A percentile compares a stretch with the other conserved stretches of the same genome.
phyloP scores from a whole-genome alignment of 2,888 invertebrate genomes.

The Cheilosia pagana region DNA sequence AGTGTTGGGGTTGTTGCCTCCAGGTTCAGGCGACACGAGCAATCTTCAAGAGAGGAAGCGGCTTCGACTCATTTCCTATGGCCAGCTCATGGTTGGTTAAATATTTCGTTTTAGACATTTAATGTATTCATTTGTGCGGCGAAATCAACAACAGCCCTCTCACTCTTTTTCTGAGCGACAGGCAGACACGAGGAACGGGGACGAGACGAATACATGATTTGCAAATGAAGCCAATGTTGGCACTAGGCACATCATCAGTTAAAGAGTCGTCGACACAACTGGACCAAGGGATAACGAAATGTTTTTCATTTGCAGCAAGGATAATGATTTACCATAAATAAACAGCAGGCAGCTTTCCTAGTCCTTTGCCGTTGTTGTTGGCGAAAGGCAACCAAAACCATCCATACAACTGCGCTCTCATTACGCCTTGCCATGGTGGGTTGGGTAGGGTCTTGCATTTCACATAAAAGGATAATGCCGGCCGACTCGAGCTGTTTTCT shows the following conservation, averaged over 20 bases:
- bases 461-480: background rate
- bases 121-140: slow-evolving; percentile 59
- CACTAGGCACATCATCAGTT: slow-evolving; percentile 1
- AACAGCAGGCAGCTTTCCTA: slow-evolving; percentile 21
- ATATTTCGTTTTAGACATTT: slow-evolving; percentile 56
- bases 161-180: background rate
- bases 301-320: slow-evolving; percentile 41
- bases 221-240: slow-evolving; percentile 33
- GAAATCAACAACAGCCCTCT: slow-evolving; percentile 27
- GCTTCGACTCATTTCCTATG: slow-evolving; percentile 39
- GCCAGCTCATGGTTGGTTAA: slow-evolving; percentile 52
- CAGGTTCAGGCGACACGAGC: slow-evolving; percentile 10
- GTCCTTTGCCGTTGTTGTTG: slow-evolving; percentile 5
- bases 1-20: slow-evolving; percentile 37
- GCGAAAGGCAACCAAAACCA: slow-evolving; percentile 30
- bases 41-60: slow-evolving; percentile 23
- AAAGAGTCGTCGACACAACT: slow-evolving; percentile 6
- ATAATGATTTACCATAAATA: slow-evolving; percentile 49
- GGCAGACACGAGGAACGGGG: background rate
- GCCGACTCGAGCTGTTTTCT: background rate
- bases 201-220: slow-evolving; percentile 7
- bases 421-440: slow-evolving; percentile 11
- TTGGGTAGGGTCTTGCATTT: background rate
- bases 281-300: slow-evolving; percentile 54
- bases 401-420: slow-evolving; percentile 11